Percentiles rank a stretch among this genome's conserved stretches.
These are phyloP conservation scores for Etheostoma perlongum DNA, from an alignment of 2,797 vertebrate species.

Conservation along the genomic window DNA sequence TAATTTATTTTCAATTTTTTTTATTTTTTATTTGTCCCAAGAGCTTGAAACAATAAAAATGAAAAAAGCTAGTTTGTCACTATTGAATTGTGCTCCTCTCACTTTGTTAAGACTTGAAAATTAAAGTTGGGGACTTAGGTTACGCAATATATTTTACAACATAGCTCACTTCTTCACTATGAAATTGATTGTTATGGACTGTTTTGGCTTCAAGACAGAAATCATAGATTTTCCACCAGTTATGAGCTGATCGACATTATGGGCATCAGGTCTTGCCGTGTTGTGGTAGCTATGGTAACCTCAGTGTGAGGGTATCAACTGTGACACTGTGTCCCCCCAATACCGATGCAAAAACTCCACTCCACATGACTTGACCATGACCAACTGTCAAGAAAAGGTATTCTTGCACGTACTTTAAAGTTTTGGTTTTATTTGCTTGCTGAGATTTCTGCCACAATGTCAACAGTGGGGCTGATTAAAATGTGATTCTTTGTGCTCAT, in stretches of 20 bases:
- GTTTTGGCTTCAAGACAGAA: conserved; percentile 54
- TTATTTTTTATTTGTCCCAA: conserved; percentile 17
- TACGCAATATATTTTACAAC: conserved; percentile 13
- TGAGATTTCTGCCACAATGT: background rate
- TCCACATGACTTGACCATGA: no score
- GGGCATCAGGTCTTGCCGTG: conserved; percentile 81
- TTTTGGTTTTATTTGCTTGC: background rate
- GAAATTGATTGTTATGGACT: conserved; percentile 18
- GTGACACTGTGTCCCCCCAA: conserved; percentile 63
- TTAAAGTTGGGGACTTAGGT: conserved; percentile 10
- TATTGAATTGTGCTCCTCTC: conserved; percentile 2
- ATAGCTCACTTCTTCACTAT: conserved; percentile 17
- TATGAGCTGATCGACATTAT: conserved; percentile 74
- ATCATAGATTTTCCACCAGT: conserved; percentile 61
- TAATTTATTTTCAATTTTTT: conserved; percentile 48
- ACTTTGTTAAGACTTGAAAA: conserved; percentile 5
- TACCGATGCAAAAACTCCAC: conserved; percentile 30
- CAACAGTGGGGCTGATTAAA: background rate
- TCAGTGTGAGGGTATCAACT: conserved; percentile 81
- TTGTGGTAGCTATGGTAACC: conserved; percentile 87
- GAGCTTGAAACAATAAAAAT: conserved; percentile 23
- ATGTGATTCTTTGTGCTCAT: background rate
- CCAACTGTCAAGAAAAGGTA: no score
- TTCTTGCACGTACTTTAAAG: background rate
- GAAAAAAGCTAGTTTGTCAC: conserved; percentile 17